A percentile compares a stretch with the other conserved stretches of the same genome.
Evolutionary conservation across 2,113 vertebrate genomes (phyloP).

Genomic region (Steatornis caripensis): DNA sequence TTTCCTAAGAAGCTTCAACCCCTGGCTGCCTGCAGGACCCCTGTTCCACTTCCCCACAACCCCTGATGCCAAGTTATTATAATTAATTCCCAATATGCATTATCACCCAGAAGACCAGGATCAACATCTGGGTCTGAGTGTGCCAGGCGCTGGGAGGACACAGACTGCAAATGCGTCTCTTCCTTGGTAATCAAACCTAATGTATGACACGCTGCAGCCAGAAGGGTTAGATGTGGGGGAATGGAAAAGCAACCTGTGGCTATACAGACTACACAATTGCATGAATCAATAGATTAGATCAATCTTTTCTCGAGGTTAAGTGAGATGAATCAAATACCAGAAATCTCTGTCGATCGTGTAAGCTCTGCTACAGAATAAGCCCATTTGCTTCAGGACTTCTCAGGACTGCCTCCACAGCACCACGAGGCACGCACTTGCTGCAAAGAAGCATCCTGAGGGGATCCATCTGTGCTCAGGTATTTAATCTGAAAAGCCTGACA

Average conservation of each 20-base stretch:
- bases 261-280: not conserved
- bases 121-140: not conserved
- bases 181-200: not conserved
- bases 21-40: not conserved
- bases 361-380: not conserved
- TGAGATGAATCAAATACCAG: not conserved
- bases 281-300: not conserved
- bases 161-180: not conserved
- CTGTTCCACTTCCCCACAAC: not conserved
- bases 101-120: not conserved
- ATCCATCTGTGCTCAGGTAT: not conserved
- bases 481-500: not conserved
- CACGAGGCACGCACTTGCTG: not conserved
- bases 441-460: not conserved
- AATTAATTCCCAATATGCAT: not conserved
- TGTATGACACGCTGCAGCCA: not conserved
- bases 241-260: not conserved
- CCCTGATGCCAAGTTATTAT: not conserved
- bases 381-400: not conserved
- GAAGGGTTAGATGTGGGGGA: not conserved
- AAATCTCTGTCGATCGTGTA: not conserved
- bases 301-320: not conserved
- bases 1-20: not conserved
- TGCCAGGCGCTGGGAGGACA: not conserved
- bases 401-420: not conserved